Percentiles rank a stretch among this genome's conserved stretches.
Evolutionary conservation across 2,797 vertebrate genomes (phyloP).

Genomic region (Cheirogaleus major): DNA sequence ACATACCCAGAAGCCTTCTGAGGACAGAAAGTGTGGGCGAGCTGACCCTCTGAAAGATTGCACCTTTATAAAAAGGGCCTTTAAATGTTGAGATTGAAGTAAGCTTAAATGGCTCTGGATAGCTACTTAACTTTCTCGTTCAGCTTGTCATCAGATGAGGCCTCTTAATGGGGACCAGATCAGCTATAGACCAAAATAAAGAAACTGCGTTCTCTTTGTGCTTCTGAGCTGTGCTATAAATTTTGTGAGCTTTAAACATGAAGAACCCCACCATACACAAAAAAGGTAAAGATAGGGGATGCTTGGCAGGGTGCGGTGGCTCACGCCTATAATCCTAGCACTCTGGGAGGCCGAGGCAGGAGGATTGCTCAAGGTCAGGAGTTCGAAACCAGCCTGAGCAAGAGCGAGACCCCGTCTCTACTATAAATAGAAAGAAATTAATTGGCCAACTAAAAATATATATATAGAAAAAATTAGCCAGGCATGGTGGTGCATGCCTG

Average conservation of each 20-base stretch:
- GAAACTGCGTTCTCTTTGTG: background rate
- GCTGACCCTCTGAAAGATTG: background rate
- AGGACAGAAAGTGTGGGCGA: background rate
- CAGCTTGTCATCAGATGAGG: background rate
- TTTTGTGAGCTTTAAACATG: background rate
- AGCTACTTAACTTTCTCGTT: background rate
- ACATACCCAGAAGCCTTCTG: background rate
- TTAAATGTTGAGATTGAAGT: background rate
- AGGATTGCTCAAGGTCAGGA: too few species aligned
- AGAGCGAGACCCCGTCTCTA: too few species aligned
- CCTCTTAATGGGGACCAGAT: background rate
- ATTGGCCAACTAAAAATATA: too few species aligned
- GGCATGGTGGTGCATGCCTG: too few species aligned
- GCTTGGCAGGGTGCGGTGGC: background rate
- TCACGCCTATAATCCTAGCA: too few species aligned
- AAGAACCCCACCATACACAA: background rate
- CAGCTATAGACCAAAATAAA: background rate
- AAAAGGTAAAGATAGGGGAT: background rate
- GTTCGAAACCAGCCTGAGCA: too few species aligned
- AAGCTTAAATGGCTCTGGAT: background rate
- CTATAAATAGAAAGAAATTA: too few species aligned
- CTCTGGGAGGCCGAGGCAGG: too few species aligned
- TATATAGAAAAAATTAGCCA: too few species aligned
- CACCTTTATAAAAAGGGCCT: background rate
- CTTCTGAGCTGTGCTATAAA: background rate